Evolutionary conservation across 2,797 vertebrate genomes (phyloP).

Genomic region (Aplochiton taeniatus): DNA sequence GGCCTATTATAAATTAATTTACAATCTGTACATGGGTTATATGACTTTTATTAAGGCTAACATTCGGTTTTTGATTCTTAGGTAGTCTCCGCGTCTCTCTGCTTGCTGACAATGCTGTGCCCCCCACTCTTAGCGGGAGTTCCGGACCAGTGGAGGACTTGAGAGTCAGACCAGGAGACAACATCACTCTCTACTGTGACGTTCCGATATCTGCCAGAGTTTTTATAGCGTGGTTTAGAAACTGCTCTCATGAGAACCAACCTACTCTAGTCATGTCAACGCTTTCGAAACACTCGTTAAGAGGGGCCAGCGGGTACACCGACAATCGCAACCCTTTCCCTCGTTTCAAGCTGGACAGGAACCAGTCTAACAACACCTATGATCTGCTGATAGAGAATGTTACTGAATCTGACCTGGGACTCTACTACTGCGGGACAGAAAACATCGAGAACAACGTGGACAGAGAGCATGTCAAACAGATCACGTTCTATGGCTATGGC

Average conservation of each 20-base stretch:
- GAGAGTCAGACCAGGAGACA: slow-evolving; percentile 36
- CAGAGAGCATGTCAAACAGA: not conserved
- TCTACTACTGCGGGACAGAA: slow-evolving; percentile 29
- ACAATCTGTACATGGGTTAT: no score
- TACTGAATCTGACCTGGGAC: slow-evolving; percentile 29
- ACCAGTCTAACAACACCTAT: not conserved
- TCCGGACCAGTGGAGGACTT: slow-evolving; percentile 7
- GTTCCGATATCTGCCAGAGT: not conserved
- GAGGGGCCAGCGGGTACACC: fast-evolving
- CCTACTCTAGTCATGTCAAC: slow-evolving; percentile 2
- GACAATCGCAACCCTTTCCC: not conserved
- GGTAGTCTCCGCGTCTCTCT: no score
- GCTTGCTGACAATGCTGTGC: slow-evolving; percentile 26
- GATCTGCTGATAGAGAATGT: slow-evolving; percentile 35
- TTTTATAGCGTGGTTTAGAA: slow-evolving; percentile 12
- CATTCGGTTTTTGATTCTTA: no score
- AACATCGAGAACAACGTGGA: not conserved
- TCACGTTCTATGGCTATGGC: no score
- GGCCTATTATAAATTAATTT: no score
- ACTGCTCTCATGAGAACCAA: slow-evolving; percentile 30
- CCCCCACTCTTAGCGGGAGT: not conserved
- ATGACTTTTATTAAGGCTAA: no score
- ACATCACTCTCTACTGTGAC: slow-evolving; percentile 31
- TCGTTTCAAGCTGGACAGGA: not conserved
- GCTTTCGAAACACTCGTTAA: not conserved